A percentile compares a stretch with the other conserved stretches of the same genome.
Evolutionary conservation across 1,140 invertebrate species (phyloP).

Genomic region (Drosophila gunungcola): DNA sequence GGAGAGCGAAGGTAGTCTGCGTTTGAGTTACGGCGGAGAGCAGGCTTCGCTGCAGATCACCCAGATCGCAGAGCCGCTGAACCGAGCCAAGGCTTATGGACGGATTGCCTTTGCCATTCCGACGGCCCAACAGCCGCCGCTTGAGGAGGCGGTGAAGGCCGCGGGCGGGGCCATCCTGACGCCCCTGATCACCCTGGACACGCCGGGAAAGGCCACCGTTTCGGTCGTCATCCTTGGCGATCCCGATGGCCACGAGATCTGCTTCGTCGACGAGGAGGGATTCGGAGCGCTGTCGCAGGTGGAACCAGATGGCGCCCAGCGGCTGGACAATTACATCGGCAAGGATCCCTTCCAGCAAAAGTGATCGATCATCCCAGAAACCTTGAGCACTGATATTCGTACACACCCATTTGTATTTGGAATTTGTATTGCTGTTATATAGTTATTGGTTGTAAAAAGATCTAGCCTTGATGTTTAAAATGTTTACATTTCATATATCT

Average conservation of each 20-base stretch:
- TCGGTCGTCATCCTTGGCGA: constrained; percentile 98
- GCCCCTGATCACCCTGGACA: constrained; percentile 95
- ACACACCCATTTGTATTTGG: constrained; percentile 24
- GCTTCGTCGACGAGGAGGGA: constrained; percentile 98
- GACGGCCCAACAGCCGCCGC: constrained; percentile 88
- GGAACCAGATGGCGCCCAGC: constrained; percentile 92
- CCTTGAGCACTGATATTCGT: constrained; percentile 8
- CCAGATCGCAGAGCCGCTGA: constrained; percentile 88
- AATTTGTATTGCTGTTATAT: constrained; percentile 10
- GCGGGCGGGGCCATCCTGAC: constrained; percentile 92
- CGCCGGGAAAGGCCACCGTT: constrained; percentile 98
- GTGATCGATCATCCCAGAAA: background rate
- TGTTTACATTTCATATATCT: no score
- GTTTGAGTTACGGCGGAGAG: constrained; percentile 88
- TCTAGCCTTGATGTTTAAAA: no score
- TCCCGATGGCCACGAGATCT: constrained; percentile 99
- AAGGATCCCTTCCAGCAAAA: constrained; percentile 80
- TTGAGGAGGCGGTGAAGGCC: constrained; percentile 91
- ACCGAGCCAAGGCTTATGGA: constrained; percentile 97
- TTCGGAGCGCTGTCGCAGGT: constrained; percentile 95
- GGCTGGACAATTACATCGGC: constrained; percentile 92
- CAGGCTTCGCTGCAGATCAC: constrained; percentile 91
- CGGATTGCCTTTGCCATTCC: constrained; percentile 97
- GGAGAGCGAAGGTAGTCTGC: constrained; percentile 86
- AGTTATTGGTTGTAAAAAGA: background rate